phyloP scores from a whole-genome alignment of 2,113 vertebrate species.

The Zeus faber region DNA sequence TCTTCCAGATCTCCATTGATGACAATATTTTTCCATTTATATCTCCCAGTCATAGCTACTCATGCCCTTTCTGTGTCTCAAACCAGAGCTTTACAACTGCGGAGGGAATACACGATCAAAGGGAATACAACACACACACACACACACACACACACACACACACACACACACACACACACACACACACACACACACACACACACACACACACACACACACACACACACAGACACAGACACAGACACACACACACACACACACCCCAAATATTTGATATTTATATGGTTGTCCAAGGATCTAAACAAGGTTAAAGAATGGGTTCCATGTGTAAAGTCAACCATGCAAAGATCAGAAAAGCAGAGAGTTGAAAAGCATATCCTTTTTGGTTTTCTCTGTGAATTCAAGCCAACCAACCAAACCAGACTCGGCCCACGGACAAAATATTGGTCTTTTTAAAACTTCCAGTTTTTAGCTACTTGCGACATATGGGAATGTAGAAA shows the following conservation, averaged over 20 bases:
- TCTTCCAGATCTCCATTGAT: no score
- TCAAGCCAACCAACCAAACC: background rate
- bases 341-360: background rate
- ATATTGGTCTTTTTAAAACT: background rate
- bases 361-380: no score
- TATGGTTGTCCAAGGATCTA: no score
- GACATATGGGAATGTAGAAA: background rate
- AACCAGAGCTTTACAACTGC: no score
- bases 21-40: no score
- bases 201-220: slow-evolving; percentile 21
- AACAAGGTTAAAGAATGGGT: no score
- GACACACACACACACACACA: slow-evolving; percentile 27
- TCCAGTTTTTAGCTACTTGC: background rate
- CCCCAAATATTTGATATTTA: no score
- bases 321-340: background rate
- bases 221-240: slow-evolving; percentile 29
- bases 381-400: background rate
- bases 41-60: no score
- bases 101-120: no score
- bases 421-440: background rate
- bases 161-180: slow-evolving; percentile 21
- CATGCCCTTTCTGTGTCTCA: no score
- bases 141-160: slow-evolving; percentile 37
- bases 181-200: slow-evolving; percentile 4
- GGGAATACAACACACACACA: slow-evolving; percentile 65